Evolutionary conservation across 2,797 vertebrate genomes (phyloP), one percentile per base, ranked within the genome.

Genomic region (Selene dorsalis): DNA sequence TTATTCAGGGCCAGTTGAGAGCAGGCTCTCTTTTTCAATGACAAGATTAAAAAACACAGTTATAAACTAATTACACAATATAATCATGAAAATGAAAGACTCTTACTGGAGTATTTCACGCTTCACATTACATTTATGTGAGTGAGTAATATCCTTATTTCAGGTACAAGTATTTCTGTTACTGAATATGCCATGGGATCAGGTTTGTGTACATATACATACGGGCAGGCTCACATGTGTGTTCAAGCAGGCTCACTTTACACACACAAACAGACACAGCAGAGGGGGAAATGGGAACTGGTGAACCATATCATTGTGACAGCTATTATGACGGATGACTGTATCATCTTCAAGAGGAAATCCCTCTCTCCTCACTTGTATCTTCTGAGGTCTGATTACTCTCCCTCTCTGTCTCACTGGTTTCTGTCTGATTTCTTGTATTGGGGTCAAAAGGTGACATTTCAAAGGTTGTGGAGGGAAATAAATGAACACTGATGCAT

Each of bases 281-380:
- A 87, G 80, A 86, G 70, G 79, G 75, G 72, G 79, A 91, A 91
- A 91, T 82, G 71, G 79, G 79, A 94, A 83, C 85, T 75, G 75
- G 41, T 93, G 91, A 93, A 91, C 92, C 90, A 77, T 87, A 89
- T 87, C 86, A 75, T 41, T 73, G 75, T 91, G 92, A 93, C 91
- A 91, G 84, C 83, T 75, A 89, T 91, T 83, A 89, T 93, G 91
- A 93, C 90, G 62, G 88, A 93, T 93, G 91, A 91, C 85, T 90
- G 88, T 82, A 92, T 93, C 87, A 87, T 91, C 87, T 89, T 24
- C 77, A 79, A 84, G 67, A 89, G 88, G 82, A 87, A 85, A 78
- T 78, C 81, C 76, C 61, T 82, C 68, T 78, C 63, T 83, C 64
- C 62, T 70, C 45, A 26, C 80, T 79, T 72, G 62, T 86, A 71